A percentile compares a stretch with the other conserved stretches of the same genome.
These are phyloP conservation scores for Euspilapteryx auroguttella DNA, from an alignment of 2,888 invertebrate species.

Conservation along the genomic window DNA sequence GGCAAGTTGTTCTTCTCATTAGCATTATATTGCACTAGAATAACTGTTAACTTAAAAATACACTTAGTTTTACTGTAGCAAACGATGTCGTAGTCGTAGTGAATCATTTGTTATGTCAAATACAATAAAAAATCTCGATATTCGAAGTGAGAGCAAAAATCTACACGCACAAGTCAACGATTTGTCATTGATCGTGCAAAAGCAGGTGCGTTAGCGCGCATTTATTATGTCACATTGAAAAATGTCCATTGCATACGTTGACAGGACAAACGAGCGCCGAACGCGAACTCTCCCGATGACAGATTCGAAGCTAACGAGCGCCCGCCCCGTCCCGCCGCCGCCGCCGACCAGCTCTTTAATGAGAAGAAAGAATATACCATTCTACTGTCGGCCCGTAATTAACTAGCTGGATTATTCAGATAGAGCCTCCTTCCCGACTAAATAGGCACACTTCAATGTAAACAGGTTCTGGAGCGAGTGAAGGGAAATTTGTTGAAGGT, in stretches of 20 bases:
- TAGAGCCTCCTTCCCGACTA: background rate
- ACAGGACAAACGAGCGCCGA: constrained; percentile 34
- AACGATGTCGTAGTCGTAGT: too few species aligned
- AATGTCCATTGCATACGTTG: constrained; percentile 28
- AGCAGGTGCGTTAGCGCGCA: constrained; percentile 29
- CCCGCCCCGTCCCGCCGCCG: too few species aligned
- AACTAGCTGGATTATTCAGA: constrained; percentile 17
- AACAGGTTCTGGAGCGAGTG: constrained; percentile 9
- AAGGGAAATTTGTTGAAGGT: too few species aligned
- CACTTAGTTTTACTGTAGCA: too few species aligned
- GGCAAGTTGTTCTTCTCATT: too few species aligned
- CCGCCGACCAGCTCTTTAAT: constrained; percentile 25
- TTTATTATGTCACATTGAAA: constrained; percentile 32
- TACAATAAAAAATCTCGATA: too few species aligned
- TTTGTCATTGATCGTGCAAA: constrained; percentile 28
- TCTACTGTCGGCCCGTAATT: constrained; percentile 26
- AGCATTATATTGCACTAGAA: too few species aligned
- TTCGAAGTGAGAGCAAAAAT: too few species aligned
- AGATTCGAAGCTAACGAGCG: constrained; percentile 37
- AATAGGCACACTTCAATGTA: background rate
- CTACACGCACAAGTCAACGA: too few species aligned
- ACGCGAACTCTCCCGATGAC: constrained; percentile 24
- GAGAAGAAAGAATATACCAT: constrained; percentile 35
- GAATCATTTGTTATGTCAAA: too few species aligned
- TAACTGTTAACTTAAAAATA: too few species aligned